Conservation (phyloP, 2,113 vertebrate genomes). For the Eptatretus burgeri region DNA sequence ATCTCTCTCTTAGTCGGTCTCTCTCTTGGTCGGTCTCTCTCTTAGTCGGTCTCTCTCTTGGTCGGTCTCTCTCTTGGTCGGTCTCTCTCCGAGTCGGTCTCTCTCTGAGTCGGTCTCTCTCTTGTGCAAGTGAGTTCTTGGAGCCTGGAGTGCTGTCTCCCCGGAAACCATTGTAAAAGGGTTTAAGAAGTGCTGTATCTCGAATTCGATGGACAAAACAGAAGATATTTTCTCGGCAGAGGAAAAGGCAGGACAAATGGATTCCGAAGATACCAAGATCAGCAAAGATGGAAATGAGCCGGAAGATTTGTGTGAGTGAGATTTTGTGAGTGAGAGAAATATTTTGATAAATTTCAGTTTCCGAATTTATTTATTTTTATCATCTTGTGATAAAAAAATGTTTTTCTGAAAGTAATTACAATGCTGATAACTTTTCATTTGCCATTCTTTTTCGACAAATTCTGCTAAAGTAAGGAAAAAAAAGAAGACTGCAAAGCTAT, state of each 20-base stretch:
- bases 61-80: constrained; percentile 11
- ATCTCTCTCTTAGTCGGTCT: constrained; percentile 9
- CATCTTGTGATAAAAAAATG: too few species aligned
- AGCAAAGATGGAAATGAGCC: not conserved
- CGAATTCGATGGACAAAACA: constrained; percentile 12
- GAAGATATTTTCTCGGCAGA: constrained; percentile 10
- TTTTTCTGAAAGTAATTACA: too few species aligned
- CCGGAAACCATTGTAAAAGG: constrained; percentile 13
- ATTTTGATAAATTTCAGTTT: too few species aligned
- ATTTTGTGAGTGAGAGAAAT: too few species aligned
- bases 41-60: constrained; percentile 11
- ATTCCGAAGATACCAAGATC: constrained; percentile 10
- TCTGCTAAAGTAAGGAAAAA: too few species aligned
- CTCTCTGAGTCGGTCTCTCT: constrained; percentile 10
- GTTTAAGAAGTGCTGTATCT: constrained; percentile 12
- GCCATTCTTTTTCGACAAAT: too few species aligned
- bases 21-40: constrained; percentile 11
- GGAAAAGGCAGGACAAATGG: constrained; percentile 11
- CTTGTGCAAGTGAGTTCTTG: constrained; percentile 12
- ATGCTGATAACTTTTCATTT: too few species aligned
- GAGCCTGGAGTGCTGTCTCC: constrained; percentile 12
- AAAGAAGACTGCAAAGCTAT: too few species aligned
- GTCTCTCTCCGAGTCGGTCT: too few species aligned
- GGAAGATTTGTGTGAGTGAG: too few species aligned
- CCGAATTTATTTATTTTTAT: too few species aligned